Conservation (phyloP, 2,797 vertebrate species). For the Tokudaia tokunoshimensis region DNA sequence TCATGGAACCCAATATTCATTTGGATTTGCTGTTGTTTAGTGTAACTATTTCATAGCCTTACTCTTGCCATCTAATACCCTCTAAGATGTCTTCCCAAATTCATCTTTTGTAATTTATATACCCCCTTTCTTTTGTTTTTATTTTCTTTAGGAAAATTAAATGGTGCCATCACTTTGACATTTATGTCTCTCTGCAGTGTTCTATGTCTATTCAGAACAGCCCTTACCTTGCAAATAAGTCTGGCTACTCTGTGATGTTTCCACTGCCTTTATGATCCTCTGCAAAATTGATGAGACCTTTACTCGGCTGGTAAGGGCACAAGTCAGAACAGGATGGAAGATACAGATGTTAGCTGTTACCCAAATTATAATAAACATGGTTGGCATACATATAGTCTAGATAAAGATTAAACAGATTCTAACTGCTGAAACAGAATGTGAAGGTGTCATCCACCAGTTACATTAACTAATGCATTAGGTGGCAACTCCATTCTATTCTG, state of each 20-base stretch:
- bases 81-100: not conserved
- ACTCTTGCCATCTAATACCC: not conserved
- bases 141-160: not conserved
- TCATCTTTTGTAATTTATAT: not conserved
- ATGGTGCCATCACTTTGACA: not conserved
- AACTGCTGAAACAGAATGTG: not conserved
- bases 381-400: not conserved
- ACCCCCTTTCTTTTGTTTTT: not conserved
- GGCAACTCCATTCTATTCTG: not conserved
- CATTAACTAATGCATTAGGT: not conserved
- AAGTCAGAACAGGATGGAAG: not conserved
- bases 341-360: not conserved
- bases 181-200: not conserved
- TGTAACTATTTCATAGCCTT: not conserved
- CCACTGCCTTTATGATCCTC: not conserved
- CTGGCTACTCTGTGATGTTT: not conserved
- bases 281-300: not conserved
- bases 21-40: not conserved
- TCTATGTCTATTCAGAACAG: not conserved
- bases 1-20: not conserved
- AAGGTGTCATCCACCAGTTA: not conserved
- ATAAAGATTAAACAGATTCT: not conserved
- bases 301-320: too few species aligned
- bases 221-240: not conserved
- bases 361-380: not conserved